Evolutionary conservation across 2,888 invertebrate species (phyloP), one percentile per base, ranked within the genome.

Genomic region (Capitulum mitella): DNA sequence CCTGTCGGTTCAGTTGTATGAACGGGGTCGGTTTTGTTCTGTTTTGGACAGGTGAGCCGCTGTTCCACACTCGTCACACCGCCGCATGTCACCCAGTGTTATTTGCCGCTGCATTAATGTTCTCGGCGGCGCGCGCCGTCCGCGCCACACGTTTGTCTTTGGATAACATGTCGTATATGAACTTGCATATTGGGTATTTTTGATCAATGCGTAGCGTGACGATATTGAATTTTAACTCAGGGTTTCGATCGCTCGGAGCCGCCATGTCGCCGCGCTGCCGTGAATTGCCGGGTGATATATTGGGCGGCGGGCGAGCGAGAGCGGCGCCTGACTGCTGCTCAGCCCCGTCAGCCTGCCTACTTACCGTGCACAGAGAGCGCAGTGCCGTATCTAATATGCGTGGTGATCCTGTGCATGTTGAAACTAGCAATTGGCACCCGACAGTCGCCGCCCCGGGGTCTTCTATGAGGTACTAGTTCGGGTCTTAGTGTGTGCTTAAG

Each of bases 401-500:
- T 40, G 37, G 37, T 70, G 70, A 70, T 70, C 70, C 70, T 70
- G 40, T 70, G 70, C 70, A 34, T 70, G 70, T 70, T 22, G 40
- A 37, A 61, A 61, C 61, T 61, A 61, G 40, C 70, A 40, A 70
- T 70, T 37, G 40, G 70, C 70, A 40, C 70, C 70, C 26, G 70
- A 37, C 40, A 37, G 70, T 26, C 58, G 58, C 58, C 14, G 70
- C 70, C 70, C 70, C 64, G 64, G 70, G 70, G 70, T 37, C 70
- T 70, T 70, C 70, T 70, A 40, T 40, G 70, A 70, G 70, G 70
- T 70, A 37, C 37, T 70, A 70, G 70, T 70, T 70, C 70, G 70
- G 70, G 70, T 70, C 70, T 70, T 70, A 70, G 70, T 70, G 70
- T 70, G 70, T 70, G 70, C 70, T 70, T 70, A 70, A 70, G 70